Percentiles rank a stretch among this genome's conserved stretches.
phyloP scores from a whole-genome alignment of 92 coral and sea anemone genomes.

The Montipora capitata region DNA sequence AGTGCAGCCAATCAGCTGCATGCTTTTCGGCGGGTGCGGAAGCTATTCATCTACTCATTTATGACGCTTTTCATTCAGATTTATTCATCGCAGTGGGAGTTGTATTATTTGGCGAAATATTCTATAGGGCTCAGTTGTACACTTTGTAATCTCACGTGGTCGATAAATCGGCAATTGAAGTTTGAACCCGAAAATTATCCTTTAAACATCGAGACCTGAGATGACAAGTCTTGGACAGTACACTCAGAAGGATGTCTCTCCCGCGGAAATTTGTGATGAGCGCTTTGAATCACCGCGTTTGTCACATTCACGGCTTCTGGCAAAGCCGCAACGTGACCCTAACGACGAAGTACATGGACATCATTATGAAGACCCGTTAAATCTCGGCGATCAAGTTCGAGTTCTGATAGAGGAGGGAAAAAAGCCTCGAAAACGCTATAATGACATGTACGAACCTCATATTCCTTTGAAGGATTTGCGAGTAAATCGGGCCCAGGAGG shows the following conservation, averaged over 20 bases:
- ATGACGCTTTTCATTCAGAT: conserved; percentile 2
- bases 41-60: conserved; percentile 12
- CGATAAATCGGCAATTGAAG: neutral
- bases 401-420: conserved; percentile 27
- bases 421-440: conserved; percentile 27
- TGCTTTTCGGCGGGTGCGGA: conserved; percentile 34
- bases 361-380: conserved; percentile 48
- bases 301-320: conserved; percentile 30
- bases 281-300: conserved; percentile 43
- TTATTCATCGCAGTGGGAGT: neutral
- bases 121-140: neutral
- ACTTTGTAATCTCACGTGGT: conserved; percentile 27
- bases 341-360: conserved; percentile 38
- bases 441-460: conserved; percentile 56
- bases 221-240: conserved; percentile 21
- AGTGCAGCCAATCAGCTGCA: conserved; percentile 23
- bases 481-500: conserved; percentile 14
- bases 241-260: conserved; percentile 25
- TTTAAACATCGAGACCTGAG: neutral
- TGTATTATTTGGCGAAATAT: conserved; percentile 15
- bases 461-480: conserved; percentile 37
- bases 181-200: neutral
- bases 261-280: conserved; percentile 35
- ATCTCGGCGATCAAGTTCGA: conserved; percentile 46
- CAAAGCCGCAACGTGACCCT: conserved; percentile 5